Evolutionary conservation across 1,140 invertebrate species (phyloP).

Genomic region (Caligus rogercresseyi): DNA sequence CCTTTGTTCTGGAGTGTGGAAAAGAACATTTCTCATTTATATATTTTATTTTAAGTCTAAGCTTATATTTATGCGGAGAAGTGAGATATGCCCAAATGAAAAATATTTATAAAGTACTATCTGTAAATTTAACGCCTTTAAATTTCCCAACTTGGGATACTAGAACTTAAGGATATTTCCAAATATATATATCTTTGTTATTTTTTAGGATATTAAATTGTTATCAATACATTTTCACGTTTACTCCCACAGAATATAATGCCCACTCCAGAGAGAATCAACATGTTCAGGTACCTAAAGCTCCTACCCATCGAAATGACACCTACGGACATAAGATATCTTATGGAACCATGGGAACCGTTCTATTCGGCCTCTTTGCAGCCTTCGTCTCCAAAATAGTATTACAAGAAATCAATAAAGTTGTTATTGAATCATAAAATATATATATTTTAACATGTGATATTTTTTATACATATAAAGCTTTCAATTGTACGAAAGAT

Average conservation of each 20-base stretch:
- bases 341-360: conserved; percentile 20
- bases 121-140: too few species aligned
- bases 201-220: background rate
- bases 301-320: conserved; percentile 15
- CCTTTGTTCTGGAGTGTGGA: too few species aligned
- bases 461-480: too few species aligned
- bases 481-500: background rate
- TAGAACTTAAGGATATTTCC: too few species aligned
- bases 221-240: background rate
- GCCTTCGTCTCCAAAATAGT: conserved; percentile 18
- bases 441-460: background rate
- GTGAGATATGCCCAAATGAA: too few species aligned
- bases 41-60: too few species aligned
- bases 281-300: conserved; percentile 16
- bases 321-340: conserved; percentile 12
- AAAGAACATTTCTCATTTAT: too few species aligned
- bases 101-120: too few species aligned
- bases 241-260: conserved; percentile 12
- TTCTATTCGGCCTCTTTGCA: conserved; percentile 8
- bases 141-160: too few species aligned
- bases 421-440: background rate
- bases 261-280: conserved; percentile 5
- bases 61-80: too few species aligned
- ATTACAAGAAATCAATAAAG: conserved; percentile 18
- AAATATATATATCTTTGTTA: too few species aligned